phyloP scores from a whole-genome alignment of 2,888 invertebrate species.

The Xestia sexstrigata region DNA sequence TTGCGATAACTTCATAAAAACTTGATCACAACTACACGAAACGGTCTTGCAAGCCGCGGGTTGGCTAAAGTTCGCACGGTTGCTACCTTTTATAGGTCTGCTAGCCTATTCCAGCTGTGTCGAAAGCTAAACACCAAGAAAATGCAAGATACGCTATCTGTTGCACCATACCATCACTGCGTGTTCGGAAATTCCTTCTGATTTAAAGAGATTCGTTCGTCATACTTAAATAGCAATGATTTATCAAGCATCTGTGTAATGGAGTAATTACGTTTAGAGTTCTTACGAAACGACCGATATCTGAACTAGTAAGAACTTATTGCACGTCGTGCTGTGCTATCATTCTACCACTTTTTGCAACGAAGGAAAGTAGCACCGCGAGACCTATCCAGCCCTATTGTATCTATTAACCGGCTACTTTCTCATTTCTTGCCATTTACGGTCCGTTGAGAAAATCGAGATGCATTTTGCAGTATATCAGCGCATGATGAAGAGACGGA shows the following conservation, averaged over 20 bases:
- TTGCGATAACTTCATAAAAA: slow-evolving; percentile 85
- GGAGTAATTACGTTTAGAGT: slow-evolving; percentile 80
- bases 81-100: slow-evolving; percentile 81
- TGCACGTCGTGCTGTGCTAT: slow-evolving; percentile 79
- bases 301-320: slow-evolving; percentile 77
- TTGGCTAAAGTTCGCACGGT: slow-evolving; percentile 83
- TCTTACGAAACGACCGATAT: slow-evolving; percentile 84
- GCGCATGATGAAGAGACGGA: slow-evolving; percentile 77
- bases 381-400: slow-evolving; percentile 89
- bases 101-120: slow-evolving; percentile 74
- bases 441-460: slow-evolving; percentile 87
- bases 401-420: slow-evolving; percentile 89
- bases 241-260: slow-evolving; percentile 78
- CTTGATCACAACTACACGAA: slow-evolving; percentile 85
- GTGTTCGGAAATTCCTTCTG: slow-evolving; percentile 73
- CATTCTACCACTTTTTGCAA: slow-evolving; percentile 84
- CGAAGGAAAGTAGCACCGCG: slow-evolving; percentile 85
- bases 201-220: slow-evolving; percentile 74
- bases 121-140: slow-evolving; percentile 81
- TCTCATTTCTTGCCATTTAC: slow-evolving; percentile 89
- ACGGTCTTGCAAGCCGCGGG: slow-evolving; percentile 81
- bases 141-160: slow-evolving; percentile 73
- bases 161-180: slow-evolving; percentile 72
- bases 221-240: slow-evolving; percentile 72
- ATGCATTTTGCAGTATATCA: slow-evolving; percentile 81